These are phyloP conservation scores for Xestia ashworthii DNA, from an alignment of 2,888 invertebrate species.

Conservation along the genomic window DNA sequence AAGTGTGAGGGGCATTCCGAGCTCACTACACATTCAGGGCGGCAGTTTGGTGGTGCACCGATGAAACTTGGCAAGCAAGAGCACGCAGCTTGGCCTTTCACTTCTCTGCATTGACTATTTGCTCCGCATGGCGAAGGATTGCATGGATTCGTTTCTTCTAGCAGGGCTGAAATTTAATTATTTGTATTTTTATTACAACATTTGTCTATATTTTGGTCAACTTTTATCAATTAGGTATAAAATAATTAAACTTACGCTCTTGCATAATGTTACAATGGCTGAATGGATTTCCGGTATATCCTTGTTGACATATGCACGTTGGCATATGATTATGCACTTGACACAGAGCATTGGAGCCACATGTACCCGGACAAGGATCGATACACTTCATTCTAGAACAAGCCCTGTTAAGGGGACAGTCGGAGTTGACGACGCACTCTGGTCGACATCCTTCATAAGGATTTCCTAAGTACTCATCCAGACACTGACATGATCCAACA, in stretches of 20 bases:
- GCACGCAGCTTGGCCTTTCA: constrained; percentile 93
- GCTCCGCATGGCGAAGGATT: constrained; percentile 93
- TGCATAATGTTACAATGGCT: constrained; percentile 89
- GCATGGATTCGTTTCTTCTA: constrained; percentile 80
- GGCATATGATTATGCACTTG: constrained; percentile 94
- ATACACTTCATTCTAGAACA: constrained; percentile 94
- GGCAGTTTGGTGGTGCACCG: constrained; percentile 93
- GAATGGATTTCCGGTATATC: constrained; percentile 93
- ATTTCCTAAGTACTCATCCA: constrained; percentile 92
- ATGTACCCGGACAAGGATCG: constrained; percentile 95
- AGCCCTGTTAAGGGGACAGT: constrained; percentile 93
- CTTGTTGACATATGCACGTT: constrained; percentile 92
- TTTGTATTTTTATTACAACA: neutral
- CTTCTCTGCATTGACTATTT: constrained; percentile 94
- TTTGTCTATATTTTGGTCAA: too few relatives aligned
- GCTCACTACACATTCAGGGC: constrained; percentile 93
- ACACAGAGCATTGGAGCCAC: constrained; percentile 94
- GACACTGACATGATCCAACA: constrained; percentile 93
- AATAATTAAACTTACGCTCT: constrained; percentile 81
- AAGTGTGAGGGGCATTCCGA: constrained; percentile 92
- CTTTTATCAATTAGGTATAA: neutral
- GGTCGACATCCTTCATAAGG: constrained; percentile 95
- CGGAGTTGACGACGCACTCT: constrained; percentile 93
- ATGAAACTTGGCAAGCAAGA: constrained; percentile 92
- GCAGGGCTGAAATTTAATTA: constrained; percentile 76